phyloP scores from a whole-genome alignment of 2,888 invertebrate genomes.

The Apodemia hepburni region DNA sequence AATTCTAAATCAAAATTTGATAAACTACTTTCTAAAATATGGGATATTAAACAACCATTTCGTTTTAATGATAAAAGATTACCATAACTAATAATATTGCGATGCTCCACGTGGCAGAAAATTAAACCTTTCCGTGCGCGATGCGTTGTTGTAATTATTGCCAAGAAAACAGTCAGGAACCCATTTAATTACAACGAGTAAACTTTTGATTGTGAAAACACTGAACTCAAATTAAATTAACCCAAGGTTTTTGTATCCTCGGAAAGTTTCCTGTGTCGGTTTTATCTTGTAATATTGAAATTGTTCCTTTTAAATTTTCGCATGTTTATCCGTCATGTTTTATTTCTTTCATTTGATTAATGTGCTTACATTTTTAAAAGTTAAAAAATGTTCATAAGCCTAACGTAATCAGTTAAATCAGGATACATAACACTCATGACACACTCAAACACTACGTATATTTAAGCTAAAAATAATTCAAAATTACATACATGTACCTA shows the following conservation, averaged over 20 bases:
- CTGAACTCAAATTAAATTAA: neutral
- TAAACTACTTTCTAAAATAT: too few species aligned
- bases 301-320: neutral
- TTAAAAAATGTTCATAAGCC: too few species aligned
- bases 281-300: neutral
- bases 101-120: too few species aligned
- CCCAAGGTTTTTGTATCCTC: neutral
- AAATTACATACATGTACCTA: too few species aligned
- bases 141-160: neutral
- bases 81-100: too few species aligned
- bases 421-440: too few species aligned
- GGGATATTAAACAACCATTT: too few species aligned
- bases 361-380: neutral
- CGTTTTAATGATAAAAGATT: too few species aligned
- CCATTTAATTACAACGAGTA: neutral
- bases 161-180: neutral
- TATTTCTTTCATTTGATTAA: neutral
- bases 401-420: too few species aligned
- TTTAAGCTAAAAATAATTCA: too few species aligned
- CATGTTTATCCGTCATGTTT: neutral
- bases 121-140: neutral
- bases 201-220: neutral
- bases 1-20: too few species aligned
- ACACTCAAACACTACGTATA: too few species aligned
- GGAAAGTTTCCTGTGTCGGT: neutral